Conservation (phyloP, 2,888 invertebrate genomes). For the Scelioninae gen. 2 region DNA sequence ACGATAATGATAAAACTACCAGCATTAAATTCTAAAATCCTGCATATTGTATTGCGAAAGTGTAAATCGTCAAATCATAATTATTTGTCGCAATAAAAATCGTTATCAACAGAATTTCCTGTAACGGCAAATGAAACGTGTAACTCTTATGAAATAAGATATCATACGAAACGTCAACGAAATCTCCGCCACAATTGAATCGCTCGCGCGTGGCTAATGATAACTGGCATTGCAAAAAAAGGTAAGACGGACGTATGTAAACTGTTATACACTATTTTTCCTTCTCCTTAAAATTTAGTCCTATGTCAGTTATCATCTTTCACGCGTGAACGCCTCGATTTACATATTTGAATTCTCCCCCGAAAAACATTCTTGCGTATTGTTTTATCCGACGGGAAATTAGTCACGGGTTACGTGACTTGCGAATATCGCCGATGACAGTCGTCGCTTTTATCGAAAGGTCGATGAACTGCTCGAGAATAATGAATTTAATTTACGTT, state of each 20-base stretch:
- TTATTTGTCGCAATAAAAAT: neutral
- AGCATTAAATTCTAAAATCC: too few species aligned
- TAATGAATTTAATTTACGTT: constrained; percentile 22
- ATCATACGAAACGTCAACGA: constrained; percentile 20
- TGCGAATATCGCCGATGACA: constrained; percentile 5
- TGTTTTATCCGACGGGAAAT: constrained; percentile 30
- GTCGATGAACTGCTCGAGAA: constrained; percentile 12
- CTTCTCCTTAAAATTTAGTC: constrained; percentile 25
- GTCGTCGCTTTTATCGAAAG: constrained; percentile 12
- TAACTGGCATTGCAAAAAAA: constrained; percentile 42
- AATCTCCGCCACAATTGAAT: constrained; percentile 26
- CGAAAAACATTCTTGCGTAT: constrained; percentile 6
- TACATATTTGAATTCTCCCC: constrained; percentile 32
- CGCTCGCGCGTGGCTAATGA: constrained; percentile 22
- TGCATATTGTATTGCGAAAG: neutral
- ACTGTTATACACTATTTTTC: constrained; percentile 36
- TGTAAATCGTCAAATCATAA: neutral
- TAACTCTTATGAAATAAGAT: constrained; percentile 20
- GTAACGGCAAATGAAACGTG: constrained; percentile 11
- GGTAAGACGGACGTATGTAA: constrained; percentile 21
- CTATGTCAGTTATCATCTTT: constrained; percentile 45
- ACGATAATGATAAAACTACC: too few species aligned
- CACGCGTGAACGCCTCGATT: constrained; percentile 24
- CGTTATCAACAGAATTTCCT: neutral
- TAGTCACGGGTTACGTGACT: constrained; percentile 24